A percentile compares a stretch with the other conserved stretches of the same genome.
Conservation (phyloP, 2,113 vertebrate genomes). For the Diglossa brunneiventris region DNA sequence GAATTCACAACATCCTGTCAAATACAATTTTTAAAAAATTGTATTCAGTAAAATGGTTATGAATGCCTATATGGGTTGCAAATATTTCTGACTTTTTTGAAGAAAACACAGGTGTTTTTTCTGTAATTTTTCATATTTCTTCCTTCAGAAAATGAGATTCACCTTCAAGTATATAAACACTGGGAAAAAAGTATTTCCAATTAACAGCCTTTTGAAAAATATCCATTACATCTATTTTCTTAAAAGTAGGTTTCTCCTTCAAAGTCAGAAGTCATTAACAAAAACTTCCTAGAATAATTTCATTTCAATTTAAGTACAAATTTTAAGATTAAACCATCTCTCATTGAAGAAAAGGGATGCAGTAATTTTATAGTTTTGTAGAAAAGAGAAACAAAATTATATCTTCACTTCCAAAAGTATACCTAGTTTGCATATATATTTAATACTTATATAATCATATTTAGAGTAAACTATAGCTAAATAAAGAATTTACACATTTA, state of each 20-base stretch:
- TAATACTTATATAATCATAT: background rate
- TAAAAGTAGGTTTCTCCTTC: background rate
- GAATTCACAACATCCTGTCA: conserved; percentile 4
- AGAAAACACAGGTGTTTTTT: background rate
- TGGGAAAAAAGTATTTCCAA: background rate
- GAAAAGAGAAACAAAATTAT: background rate
- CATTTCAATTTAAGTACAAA: background rate
- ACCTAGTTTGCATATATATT: background rate
- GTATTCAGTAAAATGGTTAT: background rate
- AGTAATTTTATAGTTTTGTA: background rate
- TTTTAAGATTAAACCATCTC: background rate
- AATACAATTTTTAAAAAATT: background rate
- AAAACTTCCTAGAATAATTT: background rate
- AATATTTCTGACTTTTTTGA: background rate
- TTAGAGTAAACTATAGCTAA: background rate
- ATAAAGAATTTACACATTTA: background rate
- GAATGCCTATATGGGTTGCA: background rate
- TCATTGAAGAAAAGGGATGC: background rate
- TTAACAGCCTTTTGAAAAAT: background rate
- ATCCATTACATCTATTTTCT: background rate
- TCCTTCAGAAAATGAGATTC: background rate
- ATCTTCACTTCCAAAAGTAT: conserved; percentile 19
- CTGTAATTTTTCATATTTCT: background rate
- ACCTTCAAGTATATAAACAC: background rate
- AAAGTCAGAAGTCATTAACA: background rate